Percentiles rank a stretch among this genome's conserved stretches.
Conservation (phyloP, 2,113 vertebrate species). For the Condylura cristata region DNA sequence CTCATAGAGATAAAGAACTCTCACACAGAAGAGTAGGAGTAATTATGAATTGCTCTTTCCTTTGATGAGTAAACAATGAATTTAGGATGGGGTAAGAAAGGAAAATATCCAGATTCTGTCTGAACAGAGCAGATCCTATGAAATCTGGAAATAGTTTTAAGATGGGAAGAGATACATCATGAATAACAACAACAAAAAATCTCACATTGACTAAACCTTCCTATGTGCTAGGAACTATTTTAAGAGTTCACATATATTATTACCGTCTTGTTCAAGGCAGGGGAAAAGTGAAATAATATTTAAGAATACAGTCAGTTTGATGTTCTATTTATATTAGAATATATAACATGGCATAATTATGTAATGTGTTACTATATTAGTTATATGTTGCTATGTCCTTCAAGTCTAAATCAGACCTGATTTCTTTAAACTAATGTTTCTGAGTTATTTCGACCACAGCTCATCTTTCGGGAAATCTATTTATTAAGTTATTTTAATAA, state of each 20-base stretch:
- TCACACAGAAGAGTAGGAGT: background rate
- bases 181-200: background rate
- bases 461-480: background rate
- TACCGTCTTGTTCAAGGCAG: background rate
- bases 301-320: background rate
- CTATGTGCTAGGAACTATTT: background rate
- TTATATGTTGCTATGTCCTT: background rate
- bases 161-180: too few species aligned
- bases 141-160: background rate
- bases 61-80: background rate
- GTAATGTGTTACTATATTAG: background rate
- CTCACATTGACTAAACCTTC: background rate
- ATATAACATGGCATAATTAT: background rate
- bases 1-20: background rate
- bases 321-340: background rate
- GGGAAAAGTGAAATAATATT: background rate
- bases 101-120: background rate
- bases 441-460: background rate
- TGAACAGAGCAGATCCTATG: background rate
- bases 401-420: background rate
- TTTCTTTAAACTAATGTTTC: background rate
- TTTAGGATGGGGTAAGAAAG: background rate
- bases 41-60: constrained; percentile 1
- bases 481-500: background rate
- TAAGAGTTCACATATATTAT: background rate